Conservation (phyloP, 1,140 invertebrate genomes). For the Phymorhynchus buccinoides region DNA sequence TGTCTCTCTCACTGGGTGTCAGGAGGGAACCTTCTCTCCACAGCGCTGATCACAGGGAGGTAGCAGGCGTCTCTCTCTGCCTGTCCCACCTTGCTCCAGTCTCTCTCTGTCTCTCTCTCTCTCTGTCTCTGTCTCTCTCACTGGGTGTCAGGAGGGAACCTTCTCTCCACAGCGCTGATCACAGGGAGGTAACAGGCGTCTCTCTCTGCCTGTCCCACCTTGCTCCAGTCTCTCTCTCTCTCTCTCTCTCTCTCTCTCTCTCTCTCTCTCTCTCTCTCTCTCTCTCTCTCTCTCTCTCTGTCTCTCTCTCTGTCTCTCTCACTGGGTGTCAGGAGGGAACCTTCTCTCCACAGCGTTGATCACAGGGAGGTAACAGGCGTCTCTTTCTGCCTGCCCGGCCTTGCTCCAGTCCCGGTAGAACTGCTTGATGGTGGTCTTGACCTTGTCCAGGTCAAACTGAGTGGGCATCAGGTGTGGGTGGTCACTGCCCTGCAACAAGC, state of each 20-base stretch:
- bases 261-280: background rate
- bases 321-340: conserved; percentile 77
- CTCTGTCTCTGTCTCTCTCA: background rate
- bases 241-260: background rate
- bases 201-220: too few species aligned
- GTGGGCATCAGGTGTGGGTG: conserved; percentile 46
- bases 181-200: too few species aligned
- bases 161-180: too few species aligned
- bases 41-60: too few species aligned
- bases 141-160: too few species aligned
- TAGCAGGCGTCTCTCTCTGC: too few species aligned
- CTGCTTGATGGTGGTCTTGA: conserved; percentile 94
- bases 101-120: background rate
- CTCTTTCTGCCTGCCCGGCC: conserved; percentile 86
- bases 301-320: background rate
- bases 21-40: too few species aligned
- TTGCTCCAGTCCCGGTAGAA: conserved; percentile 95
- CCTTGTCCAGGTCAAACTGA: conserved; percentile 83
- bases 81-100: background rate
- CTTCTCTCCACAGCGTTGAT: conserved; percentile 85
- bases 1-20: background rate
- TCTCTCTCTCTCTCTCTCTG: background rate
- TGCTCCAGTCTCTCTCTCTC: background rate
- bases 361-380: conserved; percentile 92
- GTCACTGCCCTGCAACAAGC: conserved; percentile 32